Percentiles rank a stretch among this genome's conserved stretches.
These are phyloP conservation scores for Eulemur coronatus DNA, from an alignment of 2,797 vertebrate genomes.

Conservation along the genomic window DNA sequence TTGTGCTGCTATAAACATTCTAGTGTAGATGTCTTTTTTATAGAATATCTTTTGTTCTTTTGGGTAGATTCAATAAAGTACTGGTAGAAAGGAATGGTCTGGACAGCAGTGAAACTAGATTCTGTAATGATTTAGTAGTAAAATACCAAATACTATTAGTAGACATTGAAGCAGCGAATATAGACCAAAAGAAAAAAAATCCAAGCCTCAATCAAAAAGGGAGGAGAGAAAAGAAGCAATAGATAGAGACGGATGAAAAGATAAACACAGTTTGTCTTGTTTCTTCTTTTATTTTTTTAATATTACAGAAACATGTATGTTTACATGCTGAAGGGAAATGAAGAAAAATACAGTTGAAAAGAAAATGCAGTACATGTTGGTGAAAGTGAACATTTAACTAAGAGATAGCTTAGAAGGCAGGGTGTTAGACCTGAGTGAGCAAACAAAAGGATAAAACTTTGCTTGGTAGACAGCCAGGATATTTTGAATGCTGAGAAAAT, in stretches of 20 bases:
- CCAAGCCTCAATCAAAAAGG: background rate
- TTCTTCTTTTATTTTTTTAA: background rate
- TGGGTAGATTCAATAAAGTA: background rate
- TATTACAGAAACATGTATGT: background rate
- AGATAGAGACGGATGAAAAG: background rate
- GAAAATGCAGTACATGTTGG: background rate
- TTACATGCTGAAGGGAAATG: background rate
- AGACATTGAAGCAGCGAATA: background rate
- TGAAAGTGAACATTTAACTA: background rate
- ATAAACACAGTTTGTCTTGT: background rate
- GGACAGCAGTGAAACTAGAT: background rate
- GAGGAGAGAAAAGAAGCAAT: background rate
- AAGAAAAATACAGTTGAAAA: background rate
- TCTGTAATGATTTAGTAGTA: background rate
- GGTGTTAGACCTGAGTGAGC: background rate
- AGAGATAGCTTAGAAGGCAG: background rate
- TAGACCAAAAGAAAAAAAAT: background rate
- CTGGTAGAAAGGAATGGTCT: background rate
- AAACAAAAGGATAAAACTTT: background rate
- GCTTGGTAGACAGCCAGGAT: background rate
- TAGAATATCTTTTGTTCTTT: too few species aligned
- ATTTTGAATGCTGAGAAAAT: background rate
- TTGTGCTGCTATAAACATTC: too few species aligned
- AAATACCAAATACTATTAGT: too few species aligned
- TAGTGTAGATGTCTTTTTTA: too few species aligned